A percentile compares a stretch with the other conserved stretches of the same genome.
These are phyloP conservation scores for Hyposoter dolosus DNA, from an alignment of 2,888 invertebrate species.

Conservation along the genomic window DNA sequence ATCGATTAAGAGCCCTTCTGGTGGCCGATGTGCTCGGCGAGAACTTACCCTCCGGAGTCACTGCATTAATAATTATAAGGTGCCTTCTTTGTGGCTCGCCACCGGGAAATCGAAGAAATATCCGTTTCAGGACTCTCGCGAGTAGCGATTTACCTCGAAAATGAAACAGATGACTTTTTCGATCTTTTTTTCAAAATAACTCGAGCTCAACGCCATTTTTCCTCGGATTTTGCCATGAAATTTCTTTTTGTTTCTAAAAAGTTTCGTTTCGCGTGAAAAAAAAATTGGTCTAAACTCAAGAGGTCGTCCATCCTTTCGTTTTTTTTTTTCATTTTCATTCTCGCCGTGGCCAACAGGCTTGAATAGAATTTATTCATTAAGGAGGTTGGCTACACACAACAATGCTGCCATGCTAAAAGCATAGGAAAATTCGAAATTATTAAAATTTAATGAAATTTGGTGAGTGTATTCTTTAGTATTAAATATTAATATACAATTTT, in stretches of 20 bases:
- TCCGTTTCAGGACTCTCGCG: not conserved
- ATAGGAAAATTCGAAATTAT: no score
- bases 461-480: no score
- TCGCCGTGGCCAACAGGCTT: not conserved
- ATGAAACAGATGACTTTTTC: not conserved
- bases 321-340: no score
- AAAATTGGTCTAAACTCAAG: no score
- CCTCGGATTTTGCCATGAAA: not conserved
- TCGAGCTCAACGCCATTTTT: not conserved
- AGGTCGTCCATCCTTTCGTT: no score
- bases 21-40: slow-evolving; percentile 10
- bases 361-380: not conserved
- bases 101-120: slow-evolving; percentile 23
- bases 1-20: slow-evolving; percentile 33
- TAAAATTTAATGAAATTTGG: no score
- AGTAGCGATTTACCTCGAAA: not conserved
- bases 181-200: not conserved
- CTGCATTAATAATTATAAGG: not conserved
- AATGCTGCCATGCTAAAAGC: no score
- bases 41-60: not conserved
- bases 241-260: no score
- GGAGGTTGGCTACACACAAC: no score
- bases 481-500: no score
- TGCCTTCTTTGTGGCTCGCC: not conserved
- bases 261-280: no score